Conservation (phyloP, 2,113 vertebrate species). For the Rhegmatorhina hoffmannsi region DNA sequence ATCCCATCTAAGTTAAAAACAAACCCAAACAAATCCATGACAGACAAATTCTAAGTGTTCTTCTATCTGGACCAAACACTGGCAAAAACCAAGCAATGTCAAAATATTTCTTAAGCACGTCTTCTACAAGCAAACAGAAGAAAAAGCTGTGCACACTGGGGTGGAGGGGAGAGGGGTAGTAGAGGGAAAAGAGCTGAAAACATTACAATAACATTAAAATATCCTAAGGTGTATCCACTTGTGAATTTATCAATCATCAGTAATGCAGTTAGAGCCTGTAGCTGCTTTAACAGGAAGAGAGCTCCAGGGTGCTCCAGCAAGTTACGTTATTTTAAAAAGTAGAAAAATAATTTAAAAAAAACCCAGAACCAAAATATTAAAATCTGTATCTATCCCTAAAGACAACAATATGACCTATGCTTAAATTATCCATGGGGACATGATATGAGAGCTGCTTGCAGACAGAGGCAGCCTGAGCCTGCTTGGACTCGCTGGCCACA, state of each 20-base stretch:
- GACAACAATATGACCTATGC: not conserved
- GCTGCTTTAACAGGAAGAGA: not conserved
- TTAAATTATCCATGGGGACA: not conserved
- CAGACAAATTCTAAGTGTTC: not conserved
- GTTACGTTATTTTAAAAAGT: not conserved
- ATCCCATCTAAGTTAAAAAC: not conserved
- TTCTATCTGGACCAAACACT: not conserved
- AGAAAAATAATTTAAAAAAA: rapidly evolving
- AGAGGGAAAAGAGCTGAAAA: not conserved
- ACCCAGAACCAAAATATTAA: not conserved
- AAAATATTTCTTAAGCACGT: not conserved
- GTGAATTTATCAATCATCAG: not conserved
- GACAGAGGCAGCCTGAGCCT: rapidly evolving
- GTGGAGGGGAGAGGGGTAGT: too few species aligned
- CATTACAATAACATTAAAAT: not conserved
- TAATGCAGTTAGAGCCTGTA: not conserved
- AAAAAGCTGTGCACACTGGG: not conserved
- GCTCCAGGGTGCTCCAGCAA: not conserved
- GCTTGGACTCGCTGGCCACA: rapidly evolving
- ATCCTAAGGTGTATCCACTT: not conserved
- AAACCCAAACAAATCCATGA: not conserved
- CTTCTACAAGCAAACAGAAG: not conserved
- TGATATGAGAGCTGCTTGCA: not conserved
- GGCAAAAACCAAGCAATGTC: not conserved
- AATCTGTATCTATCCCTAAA: not conserved